Percentiles rank a stretch among this genome's conserved stretches.
These are phyloP conservation scores for Parnassius apollo DNA, from an alignment of 2,888 invertebrate genomes.

Conservation along the genomic window DNA sequence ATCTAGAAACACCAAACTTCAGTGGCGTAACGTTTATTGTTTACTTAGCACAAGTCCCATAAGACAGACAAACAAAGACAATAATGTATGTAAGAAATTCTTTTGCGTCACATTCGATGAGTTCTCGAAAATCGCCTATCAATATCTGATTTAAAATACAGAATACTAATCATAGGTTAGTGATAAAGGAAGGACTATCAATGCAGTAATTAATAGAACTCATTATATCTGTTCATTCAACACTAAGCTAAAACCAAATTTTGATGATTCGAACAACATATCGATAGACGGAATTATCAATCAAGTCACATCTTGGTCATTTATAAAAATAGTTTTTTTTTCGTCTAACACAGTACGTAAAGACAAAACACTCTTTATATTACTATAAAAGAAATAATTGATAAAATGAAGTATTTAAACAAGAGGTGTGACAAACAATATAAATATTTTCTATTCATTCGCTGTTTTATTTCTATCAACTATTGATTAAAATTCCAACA, in stretches of 20 bases:
- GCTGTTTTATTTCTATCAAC: slow-evolving; percentile 42
- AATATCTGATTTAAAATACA: too few species aligned
- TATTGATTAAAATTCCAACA: slow-evolving; percentile 53
- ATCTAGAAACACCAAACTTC: too few species aligned
- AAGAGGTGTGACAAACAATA: slow-evolving; percentile 35
- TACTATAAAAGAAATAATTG: slow-evolving; percentile 31
- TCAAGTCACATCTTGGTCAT: slow-evolving; percentile 27
- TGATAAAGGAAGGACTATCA: not conserved
- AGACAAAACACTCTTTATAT: slow-evolving; percentile 18
- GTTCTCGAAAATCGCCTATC: not conserved
- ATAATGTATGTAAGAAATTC: not conserved
- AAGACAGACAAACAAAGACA: slow-evolving; percentile 5
- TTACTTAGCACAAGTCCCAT: not conserved
- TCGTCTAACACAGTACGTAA: slow-evolving; percentile 17
- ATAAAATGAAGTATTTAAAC: slow-evolving; percentile 36
- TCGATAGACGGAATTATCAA: slow-evolving; percentile 28
- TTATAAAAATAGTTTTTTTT: slow-evolving; percentile 33
- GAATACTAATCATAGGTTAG: too few species aligned
- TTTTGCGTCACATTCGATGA: not conserved
- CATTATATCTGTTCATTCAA: not conserved
- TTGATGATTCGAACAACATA: slow-evolving; percentile 11
- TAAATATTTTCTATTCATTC: slow-evolving; percentile 34
- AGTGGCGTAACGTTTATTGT: too few species aligned
- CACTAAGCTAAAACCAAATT: slow-evolving; percentile 7
- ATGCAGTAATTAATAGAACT: not conserved